phyloP scores from a whole-genome alignment of 1,140 invertebrate species.

The Mercenaria mercenaria region DNA sequence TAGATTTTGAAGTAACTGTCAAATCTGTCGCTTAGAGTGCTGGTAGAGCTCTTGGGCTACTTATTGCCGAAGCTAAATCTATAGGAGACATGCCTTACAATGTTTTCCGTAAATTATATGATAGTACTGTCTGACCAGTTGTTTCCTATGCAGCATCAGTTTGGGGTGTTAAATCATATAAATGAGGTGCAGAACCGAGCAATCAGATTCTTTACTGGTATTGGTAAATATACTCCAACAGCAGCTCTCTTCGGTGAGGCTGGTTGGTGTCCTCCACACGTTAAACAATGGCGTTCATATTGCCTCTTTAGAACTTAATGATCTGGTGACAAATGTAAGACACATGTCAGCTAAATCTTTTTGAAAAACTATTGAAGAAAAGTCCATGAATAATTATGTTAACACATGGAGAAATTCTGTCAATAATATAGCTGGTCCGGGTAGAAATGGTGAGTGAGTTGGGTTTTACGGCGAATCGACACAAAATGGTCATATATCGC shows the following conservation, averaged over 20 bases:
- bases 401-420: not conserved
- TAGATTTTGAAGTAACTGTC: not conserved
- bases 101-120: conserved; percentile 41
- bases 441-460: conserved; percentile 1
- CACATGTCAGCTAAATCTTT: not conserved
- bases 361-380: not conserved
- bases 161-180: conserved; percentile 15
- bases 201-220: not conserved
- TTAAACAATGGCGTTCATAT: not conserved
- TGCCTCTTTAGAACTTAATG: not conserved
- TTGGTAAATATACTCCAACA: conserved; percentile 41
- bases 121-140: conserved; percentile 27
- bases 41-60: conserved; percentile 2
- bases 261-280: not conserved
- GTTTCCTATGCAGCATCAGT: not conserved
- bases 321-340: too few relatives aligned
- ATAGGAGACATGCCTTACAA: conserved; percentile 29
- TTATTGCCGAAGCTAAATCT: conserved; percentile 26
- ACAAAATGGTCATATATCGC: too few relatives aligned
- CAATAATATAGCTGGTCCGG: not conserved
- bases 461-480: too few relatives aligned
- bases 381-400: not conserved
- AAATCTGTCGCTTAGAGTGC: conserved; percentile 8
- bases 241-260: conserved; percentile 8
- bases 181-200: conserved; percentile 16